Evolutionary conservation across 2,888 invertebrate genomes (phyloP).

Genomic region (Lepidochitona cinerea): DNA sequence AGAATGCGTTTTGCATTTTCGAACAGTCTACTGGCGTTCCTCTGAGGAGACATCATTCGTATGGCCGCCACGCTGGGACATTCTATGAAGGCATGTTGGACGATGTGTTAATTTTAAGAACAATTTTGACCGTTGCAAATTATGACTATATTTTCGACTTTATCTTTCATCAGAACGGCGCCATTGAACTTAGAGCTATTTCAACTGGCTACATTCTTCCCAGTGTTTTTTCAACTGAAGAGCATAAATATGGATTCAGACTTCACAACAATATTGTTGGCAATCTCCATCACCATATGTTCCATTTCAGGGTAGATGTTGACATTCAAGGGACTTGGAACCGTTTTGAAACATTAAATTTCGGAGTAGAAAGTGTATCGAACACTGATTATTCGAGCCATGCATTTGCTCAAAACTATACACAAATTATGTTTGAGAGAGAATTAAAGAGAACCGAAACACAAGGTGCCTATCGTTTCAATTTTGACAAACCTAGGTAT

Average conservation of each 20-base stretch:
- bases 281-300: constrained; percentile 58
- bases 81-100: constrained; percentile 53
- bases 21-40: constrained; percentile 51
- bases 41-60: constrained; percentile 42
- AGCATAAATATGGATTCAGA: constrained; percentile 44
- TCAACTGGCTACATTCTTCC: constrained; percentile 58
- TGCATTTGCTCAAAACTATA: neutral
- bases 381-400: neutral
- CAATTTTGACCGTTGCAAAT: constrained; percentile 48
- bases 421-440: constrained; percentile 39
- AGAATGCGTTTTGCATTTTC: constrained; percentile 49
- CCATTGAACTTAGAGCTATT: constrained; percentile 42
- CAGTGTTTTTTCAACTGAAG: constrained; percentile 30
- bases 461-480: constrained; percentile 44
- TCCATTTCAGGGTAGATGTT: constrained; percentile 54
- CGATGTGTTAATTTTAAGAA: constrained; percentile 46
- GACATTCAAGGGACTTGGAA: constrained; percentile 55
- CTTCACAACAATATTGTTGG: constrained; percentile 44
- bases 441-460: constrained; percentile 40
- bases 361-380: constrained; percentile 22
- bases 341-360: constrained; percentile 56
- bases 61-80: constrained; percentile 11
- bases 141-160: constrained; percentile 63
- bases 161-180: constrained; percentile 58
- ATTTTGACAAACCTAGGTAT: constrained; percentile 53